Conservation (phyloP, 2,113 vertebrate species). For the Planiliza haematocheilus region DNA sequence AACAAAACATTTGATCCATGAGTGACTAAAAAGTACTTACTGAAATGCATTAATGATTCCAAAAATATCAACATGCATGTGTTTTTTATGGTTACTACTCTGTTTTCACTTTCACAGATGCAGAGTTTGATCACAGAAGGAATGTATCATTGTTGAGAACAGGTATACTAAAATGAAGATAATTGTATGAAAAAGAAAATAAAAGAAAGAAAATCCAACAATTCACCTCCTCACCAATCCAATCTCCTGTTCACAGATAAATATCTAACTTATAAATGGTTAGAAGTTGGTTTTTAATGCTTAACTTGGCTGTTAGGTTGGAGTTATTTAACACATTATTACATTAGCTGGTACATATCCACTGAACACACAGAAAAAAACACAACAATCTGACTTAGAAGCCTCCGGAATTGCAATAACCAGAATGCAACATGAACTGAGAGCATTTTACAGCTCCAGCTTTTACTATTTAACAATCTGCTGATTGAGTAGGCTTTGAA, state of each 20-base stretch:
- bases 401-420: not conserved
- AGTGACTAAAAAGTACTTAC: not conserved
- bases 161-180: too few relatives aligned
- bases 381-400: constrained; percentile 6
- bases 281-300: constrained; percentile 1
- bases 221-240: too few relatives aligned
- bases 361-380: not conserved
- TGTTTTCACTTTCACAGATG: too few relatives aligned
- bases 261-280: not conserved
- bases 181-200: not conserved
- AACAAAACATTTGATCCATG: not conserved
- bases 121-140: too few relatives aligned
- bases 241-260: not conserved
- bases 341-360: constrained; percentile 1
- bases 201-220: not conserved
- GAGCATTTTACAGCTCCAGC: constrained; percentile 22
- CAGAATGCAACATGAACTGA: constrained; percentile 8
- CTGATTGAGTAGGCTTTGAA: constrained; percentile 20
- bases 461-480: constrained; percentile 17
- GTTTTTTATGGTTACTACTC: too few relatives aligned
- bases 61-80: too few relatives aligned
- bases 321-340: not conserved
- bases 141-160: too few relatives aligned
- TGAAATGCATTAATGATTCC: too few relatives aligned
- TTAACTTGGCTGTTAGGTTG: not conserved